phyloP scores from a whole-genome alignment of 1,140 invertebrate species.

The Prorops nasuta region DNA sequence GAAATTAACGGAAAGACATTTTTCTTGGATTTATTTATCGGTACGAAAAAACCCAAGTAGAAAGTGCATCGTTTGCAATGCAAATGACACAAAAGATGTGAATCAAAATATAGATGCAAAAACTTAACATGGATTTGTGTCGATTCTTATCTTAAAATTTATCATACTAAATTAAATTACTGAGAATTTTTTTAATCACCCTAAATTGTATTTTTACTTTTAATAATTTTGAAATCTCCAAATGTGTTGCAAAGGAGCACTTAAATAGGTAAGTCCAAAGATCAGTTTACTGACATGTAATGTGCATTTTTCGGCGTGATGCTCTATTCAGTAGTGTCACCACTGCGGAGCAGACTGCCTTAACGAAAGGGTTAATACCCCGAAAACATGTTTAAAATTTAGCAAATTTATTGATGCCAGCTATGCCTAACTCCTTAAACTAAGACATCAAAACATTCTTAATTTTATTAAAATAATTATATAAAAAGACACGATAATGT shows the following conservation, averaged over 20 bases:
- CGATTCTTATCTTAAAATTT: conserved; percentile 6
- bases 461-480: too few relatives aligned
- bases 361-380: too few relatives aligned
- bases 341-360: too few relatives aligned
- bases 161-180: conserved; percentile 9
- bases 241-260: conserved; percentile 4
- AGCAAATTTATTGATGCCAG: too few relatives aligned
- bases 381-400: too few relatives aligned
- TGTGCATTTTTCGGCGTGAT: too few relatives aligned
- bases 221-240: conserved; percentile 11
- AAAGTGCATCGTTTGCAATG: conserved; percentile 5
- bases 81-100: conserved; percentile 4
- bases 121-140: conserved; percentile 7
- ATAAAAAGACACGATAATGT: too few relatives aligned
- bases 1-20: conserved; percentile 8
- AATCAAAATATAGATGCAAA: conserved; percentile 9
- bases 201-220: too few relatives aligned
- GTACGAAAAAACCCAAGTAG: background rate
- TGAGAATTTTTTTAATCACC: conserved; percentile 3
- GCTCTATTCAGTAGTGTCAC: too few relatives aligned
- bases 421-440: too few relatives aligned
- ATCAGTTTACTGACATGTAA: conserved; percentile 8
- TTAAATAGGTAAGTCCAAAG: conserved; percentile 13
- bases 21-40: conserved; percentile 3
- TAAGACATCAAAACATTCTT: too few relatives aligned